These are phyloP conservation scores for Episyrphus balteatus DNA, from an alignment of 1,140 invertebrate genomes.

Conservation along the genomic window DNA sequence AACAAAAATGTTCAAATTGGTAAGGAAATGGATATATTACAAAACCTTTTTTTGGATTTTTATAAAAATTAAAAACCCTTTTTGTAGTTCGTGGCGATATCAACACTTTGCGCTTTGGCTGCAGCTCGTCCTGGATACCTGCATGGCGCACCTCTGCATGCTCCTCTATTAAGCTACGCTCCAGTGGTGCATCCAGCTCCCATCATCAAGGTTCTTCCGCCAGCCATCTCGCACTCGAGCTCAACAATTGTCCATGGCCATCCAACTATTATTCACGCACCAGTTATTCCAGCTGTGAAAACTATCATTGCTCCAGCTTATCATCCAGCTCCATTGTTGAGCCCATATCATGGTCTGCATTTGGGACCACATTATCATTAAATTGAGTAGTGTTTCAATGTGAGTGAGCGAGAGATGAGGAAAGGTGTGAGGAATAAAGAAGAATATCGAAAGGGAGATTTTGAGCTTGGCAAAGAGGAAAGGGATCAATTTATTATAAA, in stretches of 20 bases:
- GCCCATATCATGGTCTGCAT: too few relatives aligned
- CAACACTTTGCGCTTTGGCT: constrained; percentile 17
- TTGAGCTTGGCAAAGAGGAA: too few relatives aligned
- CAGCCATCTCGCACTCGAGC: constrained; percentile 41
- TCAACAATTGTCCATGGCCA: constrained; percentile 34
- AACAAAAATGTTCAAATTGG: constrained; percentile 24
- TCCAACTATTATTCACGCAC: constrained; percentile 30
- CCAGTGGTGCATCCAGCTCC: constrained; percentile 21
- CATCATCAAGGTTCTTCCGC: constrained; percentile 29
- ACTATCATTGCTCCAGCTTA: constrained; percentile 25
- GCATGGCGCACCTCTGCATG: constrained; percentile 28
- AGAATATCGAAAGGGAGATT: too few relatives aligned
- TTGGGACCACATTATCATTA: too few relatives aligned
- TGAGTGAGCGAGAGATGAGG: too few relatives aligned
- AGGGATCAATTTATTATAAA: too few relatives aligned
- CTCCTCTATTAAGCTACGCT: constrained; percentile 15
- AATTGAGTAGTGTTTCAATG: too few relatives aligned
- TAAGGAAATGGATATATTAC: constrained; percentile 10
- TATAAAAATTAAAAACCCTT: not conserved
- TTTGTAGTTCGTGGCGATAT: constrained; percentile 11
- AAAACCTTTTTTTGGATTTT: not conserved
- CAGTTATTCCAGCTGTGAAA: constrained; percentile 26
- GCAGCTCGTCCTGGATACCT: constrained; percentile 27
- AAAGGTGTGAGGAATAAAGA: too few relatives aligned
- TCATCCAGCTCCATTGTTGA: constrained; percentile 18